Evolutionary conservation across 2,797 vertebrate genomes (phyloP).

Genomic region (Helarctos malayanus): DNA sequence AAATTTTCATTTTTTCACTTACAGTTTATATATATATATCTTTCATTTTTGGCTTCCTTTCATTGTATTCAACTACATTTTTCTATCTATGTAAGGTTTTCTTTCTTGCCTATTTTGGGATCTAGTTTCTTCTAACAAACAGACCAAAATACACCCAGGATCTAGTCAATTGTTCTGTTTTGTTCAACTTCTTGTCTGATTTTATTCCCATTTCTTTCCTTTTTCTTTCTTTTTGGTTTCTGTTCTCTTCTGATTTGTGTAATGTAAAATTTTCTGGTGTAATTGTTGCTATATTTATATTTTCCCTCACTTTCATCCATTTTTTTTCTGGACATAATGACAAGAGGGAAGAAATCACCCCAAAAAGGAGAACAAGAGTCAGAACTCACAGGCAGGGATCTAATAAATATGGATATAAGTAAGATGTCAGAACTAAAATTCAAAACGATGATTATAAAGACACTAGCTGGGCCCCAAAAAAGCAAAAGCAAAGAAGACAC

Average conservation of each 20-base stretch:
- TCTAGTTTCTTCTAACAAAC: not conserved
- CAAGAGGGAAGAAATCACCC: not conserved
- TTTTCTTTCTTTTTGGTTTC: not conserved
- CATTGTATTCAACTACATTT: not conserved
- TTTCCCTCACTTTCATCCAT: not conserved
- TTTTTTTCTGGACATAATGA: not conserved
- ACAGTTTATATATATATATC: not conserved
- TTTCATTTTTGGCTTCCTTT: not conserved
- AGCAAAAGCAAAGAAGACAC: not conserved
- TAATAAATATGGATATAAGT: not conserved
- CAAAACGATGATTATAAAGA: not conserved
- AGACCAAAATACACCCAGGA: not conserved
- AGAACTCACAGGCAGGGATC: not conserved
- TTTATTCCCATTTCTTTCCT: not conserved
- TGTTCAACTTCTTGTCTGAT: not conserved
- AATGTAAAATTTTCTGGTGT: not conserved
- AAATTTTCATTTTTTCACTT: not conserved
- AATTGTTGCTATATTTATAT: not conserved
- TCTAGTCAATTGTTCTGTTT: not conserved
- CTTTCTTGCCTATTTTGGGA: not conserved
- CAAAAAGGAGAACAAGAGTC: not conserved
- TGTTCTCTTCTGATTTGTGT: not conserved
- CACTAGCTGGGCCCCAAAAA: not conserved
- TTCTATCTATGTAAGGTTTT: not conserved
- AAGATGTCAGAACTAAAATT: not conserved